Conservation (phyloP, 2,797 vertebrate species). For the Philypnodon macrostomus region DNA sequence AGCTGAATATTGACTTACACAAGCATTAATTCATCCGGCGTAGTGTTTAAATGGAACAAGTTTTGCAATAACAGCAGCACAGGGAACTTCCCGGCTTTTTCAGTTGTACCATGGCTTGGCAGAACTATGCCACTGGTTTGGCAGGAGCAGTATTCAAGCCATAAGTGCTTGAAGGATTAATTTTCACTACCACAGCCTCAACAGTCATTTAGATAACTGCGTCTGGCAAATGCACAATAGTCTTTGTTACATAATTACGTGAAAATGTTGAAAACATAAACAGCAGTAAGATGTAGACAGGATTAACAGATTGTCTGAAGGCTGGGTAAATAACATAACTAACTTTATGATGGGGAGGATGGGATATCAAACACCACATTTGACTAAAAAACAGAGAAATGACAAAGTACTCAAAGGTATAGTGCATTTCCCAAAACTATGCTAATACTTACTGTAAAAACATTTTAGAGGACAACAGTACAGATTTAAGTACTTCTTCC, state of each 20-base stretch:
- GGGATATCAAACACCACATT: conserved; percentile 1
- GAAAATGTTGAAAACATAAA: conserved; percentile 3
- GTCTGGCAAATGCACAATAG: conserved; percentile 47
- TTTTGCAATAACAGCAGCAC: conserved; percentile 50
- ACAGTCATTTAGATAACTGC: conserved; percentile 47
- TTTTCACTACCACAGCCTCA: conserved; percentile 46
- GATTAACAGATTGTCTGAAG: background rate
- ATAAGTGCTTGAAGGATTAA: conserved; percentile 49
- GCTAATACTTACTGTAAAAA: too few species aligned
- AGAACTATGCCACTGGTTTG: conserved; percentile 46
- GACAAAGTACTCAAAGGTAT: too few species aligned
- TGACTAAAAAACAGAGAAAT: too few species aligned
- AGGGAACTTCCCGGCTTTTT: conserved; percentile 48
- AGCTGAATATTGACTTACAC: conserved; percentile 56
- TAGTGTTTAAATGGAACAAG: conserved; percentile 34
- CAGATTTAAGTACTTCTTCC: too few species aligned
- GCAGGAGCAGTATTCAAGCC: conserved; percentile 34
- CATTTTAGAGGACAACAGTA: too few species aligned
- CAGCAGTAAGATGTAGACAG: conserved; percentile 1
- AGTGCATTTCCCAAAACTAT: too few species aligned
- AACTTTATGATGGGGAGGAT: too few species aligned
- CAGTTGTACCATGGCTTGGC: conserved; percentile 43
- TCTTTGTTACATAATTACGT: conserved; percentile 46
- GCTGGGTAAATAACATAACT: too few species aligned
- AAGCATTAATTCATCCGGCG: conserved; percentile 44